Base-by-base conservation (phyloP, 2,888 invertebrate genomes). In the Ecliptopera silaceata region DNA sequence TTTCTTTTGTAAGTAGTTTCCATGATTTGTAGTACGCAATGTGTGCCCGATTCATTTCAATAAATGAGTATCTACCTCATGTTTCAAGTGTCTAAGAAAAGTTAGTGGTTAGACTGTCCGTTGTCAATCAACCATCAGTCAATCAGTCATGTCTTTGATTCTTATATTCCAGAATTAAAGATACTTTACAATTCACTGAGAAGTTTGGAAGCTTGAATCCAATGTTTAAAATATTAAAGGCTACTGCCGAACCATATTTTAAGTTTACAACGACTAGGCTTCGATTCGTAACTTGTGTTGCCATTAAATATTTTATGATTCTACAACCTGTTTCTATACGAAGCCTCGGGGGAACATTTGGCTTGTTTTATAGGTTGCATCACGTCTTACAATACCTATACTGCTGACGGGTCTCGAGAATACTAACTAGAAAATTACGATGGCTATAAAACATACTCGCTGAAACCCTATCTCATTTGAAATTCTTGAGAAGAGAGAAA, bases 231-330 rank as follows among this genome's bases (percentile, higher is more conserved):
- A 56, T 50, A 56, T 46, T 12, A 6, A 18, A 36, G 32, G 34
- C 38, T 38, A 26, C 49, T 22, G 57, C 22, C 56, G 20, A 44
- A 51, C 51, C 51, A 61, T 62, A 61, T 59, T 59, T 62, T 60
- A 58, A 66, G 55, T 62, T 64, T 61, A 56, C 56, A 62, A 42
- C 56, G 52, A 38, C 51, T 47, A 44, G 49, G 61, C 44, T 59
- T 56, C 60, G 66, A 69, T 64, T 68, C 79, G 77, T 75, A 72
- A 78, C 77, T 80, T 76, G 81, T 81, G 74, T 77, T 77, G 79
- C 80, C 73, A 85, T 85, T 80, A 85, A 84, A 83, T 72, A 80
- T 83, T 87, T 87, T 86, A 88, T 80, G 64, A 60, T 70, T 75
- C 72, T 70, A 71, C 86, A 84, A 76, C 78, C 80, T 84, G 85